Percentiles rank a stretch among this genome's conserved stretches.
Evolutionary conservation across 1,140 invertebrate genomes (phyloP).

Genomic region (Teleopsis dalmanni): DNA sequence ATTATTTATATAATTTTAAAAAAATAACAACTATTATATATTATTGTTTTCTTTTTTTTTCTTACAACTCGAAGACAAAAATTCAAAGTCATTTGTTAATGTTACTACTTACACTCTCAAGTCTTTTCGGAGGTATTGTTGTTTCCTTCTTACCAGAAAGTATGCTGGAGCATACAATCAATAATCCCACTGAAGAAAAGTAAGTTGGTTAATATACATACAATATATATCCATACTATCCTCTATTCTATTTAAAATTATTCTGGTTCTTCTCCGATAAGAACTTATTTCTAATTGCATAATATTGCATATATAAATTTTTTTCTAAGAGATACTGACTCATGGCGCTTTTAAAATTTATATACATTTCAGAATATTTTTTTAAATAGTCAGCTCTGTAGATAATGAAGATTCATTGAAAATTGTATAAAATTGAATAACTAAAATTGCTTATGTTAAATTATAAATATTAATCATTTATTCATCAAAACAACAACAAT

Average conservation of each 20-base stretch:
- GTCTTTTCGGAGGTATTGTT: conserved; percentile 46
- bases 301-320: too few relatives aligned
- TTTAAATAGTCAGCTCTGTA: neutral
- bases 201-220: too few relatives aligned
- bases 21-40: too few relatives aligned
- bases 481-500: too few relatives aligned
- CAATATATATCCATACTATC: too few relatives aligned
- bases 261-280: too few relatives aligned
- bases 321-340: too few relatives aligned
- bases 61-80: conserved; percentile 31
- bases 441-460: neutral
- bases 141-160: conserved; percentile 41
- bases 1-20: too few relatives aligned
- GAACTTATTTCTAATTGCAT: too few relatives aligned
- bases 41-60: neutral
- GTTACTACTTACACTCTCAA: conserved; percentile 42
- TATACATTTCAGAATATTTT: neutral
- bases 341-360: neutral
- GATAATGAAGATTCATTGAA: neutral
- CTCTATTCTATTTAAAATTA: too few relatives aligned
- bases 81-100: conserved; percentile 44
- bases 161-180: conserved; percentile 18
- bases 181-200: conserved; percentile 14
- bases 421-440: neutral
- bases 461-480: neutral